Evolutionary conservation across 2,797 vertebrate genomes (phyloP), one percentile per base, ranked within the genome.

Genomic region (Chanos chanos): DNA sequence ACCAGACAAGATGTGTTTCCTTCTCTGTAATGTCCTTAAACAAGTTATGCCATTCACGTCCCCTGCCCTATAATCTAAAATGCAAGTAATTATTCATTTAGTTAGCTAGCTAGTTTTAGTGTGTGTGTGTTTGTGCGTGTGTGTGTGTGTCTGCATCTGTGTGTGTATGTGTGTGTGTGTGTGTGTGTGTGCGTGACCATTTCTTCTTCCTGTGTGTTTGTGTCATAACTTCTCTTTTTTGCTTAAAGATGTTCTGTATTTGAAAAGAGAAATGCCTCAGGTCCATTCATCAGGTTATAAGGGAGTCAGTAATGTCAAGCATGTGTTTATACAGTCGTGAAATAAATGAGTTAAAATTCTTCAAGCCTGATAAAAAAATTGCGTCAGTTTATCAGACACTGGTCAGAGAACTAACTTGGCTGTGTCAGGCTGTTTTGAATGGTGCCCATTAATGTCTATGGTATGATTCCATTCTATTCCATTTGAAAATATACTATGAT

Each of bases 251-350:
- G 10, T 4, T 13, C 27, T 52, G 57, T 45, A 53, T 18, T 49
- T 62, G 13, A 51, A n/a, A 44, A 2, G 7, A 28, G 33, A 36
- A 49, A 62, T 30, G 28, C 10, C 27, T 34, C 41, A 28, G 58
- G 60, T 55, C 44, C 25, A 62, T 62, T 61, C 15, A 63, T 59
- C 30, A 63, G 18, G 44, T 4, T 49, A 30, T 7, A 10, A 8
- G 21, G 49, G 49, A 44, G 30, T 64, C 34, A 43, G 37, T 64
- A 22, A 33, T 22, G 60, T 51, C 7, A 10, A 34, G 3, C 16
- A 19, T 19, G 19, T 67, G 50, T 56, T 56, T 52, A 39, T 39
- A 22, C 27, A 62, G 27, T 8, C 27, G 30, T 19, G 19, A 24
- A 39, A 37, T 50, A 44, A 55, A 49, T 55, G 13, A 51, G 27